Evolutionary conservation across 92 coral and sea anemone species (phyloP).

Genomic region (Blastomussa wellsi): DNA sequence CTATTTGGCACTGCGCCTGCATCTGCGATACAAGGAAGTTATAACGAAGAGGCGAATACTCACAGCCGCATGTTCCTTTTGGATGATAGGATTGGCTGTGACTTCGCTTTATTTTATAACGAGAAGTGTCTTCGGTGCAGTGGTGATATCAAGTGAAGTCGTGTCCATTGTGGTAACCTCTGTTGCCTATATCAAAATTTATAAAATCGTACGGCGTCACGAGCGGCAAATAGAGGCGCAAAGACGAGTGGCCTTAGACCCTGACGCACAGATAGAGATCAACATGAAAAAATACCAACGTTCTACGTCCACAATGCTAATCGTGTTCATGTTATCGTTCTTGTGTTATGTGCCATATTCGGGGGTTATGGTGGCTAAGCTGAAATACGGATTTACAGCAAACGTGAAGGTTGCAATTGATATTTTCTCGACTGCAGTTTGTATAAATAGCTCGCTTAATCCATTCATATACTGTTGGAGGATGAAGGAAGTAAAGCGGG

Average conservation of each 20-base stretch:
- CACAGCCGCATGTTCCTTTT: conserved; percentile 15
- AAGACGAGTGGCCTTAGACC: conserved; percentile 15
- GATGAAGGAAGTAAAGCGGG: conserved; percentile 49
- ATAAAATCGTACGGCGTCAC: conserved; percentile 62
- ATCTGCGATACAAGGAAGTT: conserved; percentile 54
- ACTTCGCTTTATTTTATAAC: conserved; percentile 44
- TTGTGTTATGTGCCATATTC: conserved; percentile 62
- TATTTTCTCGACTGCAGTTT: conserved; percentile 49
- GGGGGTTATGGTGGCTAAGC: conserved; percentile 36
- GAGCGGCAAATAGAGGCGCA: conserved; percentile 41
- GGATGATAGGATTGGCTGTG: conserved; percentile 37
- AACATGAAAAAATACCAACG: conserved; percentile 60
- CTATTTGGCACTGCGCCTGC: conserved; percentile 49
- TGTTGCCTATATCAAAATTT: conserved; percentile 57
- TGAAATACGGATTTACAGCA: conserved; percentile 53
- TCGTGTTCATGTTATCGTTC: conserved; percentile 59
- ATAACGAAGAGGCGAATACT: conserved; percentile 43
- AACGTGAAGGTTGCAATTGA: conserved; percentile 50
- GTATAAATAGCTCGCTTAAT: conserved; percentile 59
- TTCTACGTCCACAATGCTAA: conserved; percentile 55
- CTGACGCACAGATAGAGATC: conserved; percentile 2
- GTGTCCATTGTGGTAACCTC: conserved; percentile 42
- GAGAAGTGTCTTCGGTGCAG: conserved; percentile 36
- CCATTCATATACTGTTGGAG: conserved; percentile 63
- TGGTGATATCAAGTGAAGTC: conserved; percentile 34